Evolutionary conservation across 1,140 invertebrate species (phyloP), one percentile per base, ranked within the genome.

Genomic region (Leptestheria dahalacensis): DNA sequence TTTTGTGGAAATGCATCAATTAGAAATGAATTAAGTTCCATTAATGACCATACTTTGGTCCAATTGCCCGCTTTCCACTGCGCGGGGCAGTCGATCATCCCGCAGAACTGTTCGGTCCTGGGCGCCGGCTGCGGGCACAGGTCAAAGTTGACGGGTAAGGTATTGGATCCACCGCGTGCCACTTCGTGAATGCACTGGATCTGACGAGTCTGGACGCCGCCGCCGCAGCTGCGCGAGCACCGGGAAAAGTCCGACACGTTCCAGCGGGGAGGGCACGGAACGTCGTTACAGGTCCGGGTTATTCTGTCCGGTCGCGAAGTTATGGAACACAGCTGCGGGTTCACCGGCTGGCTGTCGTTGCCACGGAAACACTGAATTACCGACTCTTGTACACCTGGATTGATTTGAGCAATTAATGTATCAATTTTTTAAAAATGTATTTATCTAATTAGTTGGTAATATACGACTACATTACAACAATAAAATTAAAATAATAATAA

Each of bases 121-220:
- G 91, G 91, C 3, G 82, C 81, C 1, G 86, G 87, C 66, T 90
- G 83, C 0, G 89, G 86, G 68, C 92, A 97, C 80, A 88, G 85
- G 67, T 81, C 83, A 73, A 88, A 87, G 1, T 89, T 86, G 18
- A 88, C 87, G 1, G 89, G 87, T 18, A 96, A 85, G 0, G 86
- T 88, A 70, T 91, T 93, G 25, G 84, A 82, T 21, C 82, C 80
- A 24, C 85, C 86, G 21, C 86, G 76, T 0, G 86, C 88, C 10
- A 91, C 85, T 73, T 93, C 90, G 68, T 96, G 92, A 66, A 97
- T 89, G 72, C 94, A 97, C 61, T 81, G 86, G 2, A 81, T 77
- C 41, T 90, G 85, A 57, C 88, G 74, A 0, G 83, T 87, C 72
- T 88, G 86, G 63, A 90, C 86, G 0, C 94, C 94, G 48, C 92